A percentile compares a stretch with the other conserved stretches of the same genome.
These are phyloP conservation scores for Myotis vivesi DNA, from an alignment of 2,797 vertebrate genomes.

Conservation along the genomic window DNA sequence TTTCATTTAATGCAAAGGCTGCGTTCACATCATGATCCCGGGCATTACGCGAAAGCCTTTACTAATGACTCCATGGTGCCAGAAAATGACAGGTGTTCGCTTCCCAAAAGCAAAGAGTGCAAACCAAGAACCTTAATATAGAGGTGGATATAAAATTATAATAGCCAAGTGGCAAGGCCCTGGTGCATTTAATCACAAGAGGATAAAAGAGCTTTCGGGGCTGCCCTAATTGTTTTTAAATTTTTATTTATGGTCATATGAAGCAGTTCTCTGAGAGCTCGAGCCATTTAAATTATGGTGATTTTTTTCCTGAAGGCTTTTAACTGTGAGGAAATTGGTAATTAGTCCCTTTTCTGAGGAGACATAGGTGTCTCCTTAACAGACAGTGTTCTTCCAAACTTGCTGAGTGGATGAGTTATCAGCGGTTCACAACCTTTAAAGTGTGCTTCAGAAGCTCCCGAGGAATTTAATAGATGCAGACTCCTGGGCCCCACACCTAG, in stretches of 20 bases:
- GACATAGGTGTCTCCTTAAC: constrained; percentile 11
- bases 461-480: not conserved
- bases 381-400: not conserved
- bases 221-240: constrained; percentile 64
- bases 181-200: constrained; percentile 46
- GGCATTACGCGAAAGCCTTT: constrained; percentile 26
- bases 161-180: constrained; percentile 58
- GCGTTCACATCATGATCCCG: not conserved
- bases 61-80: constrained; percentile 53
- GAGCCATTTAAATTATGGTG: constrained; percentile 26
- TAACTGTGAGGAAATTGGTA: constrained; percentile 54
- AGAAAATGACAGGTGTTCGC: constrained; percentile 49
- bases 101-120: constrained; percentile 45
- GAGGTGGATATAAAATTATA: constrained; percentile 40
- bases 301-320: constrained; percentile 60
- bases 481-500: too few species aligned
- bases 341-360: constrained; percentile 33
- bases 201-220: constrained; percentile 58
- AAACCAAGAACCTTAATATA: constrained; percentile 48
- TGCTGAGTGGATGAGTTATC: not conserved
- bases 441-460: not conserved
- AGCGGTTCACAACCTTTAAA: not conserved
- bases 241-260: constrained; percentile 72
- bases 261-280: constrained; percentile 36
- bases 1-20: constrained; percentile 4